Conservation (phyloP, 2,888 invertebrate genomes). For the Cosmorhoe ocellata region DNA sequence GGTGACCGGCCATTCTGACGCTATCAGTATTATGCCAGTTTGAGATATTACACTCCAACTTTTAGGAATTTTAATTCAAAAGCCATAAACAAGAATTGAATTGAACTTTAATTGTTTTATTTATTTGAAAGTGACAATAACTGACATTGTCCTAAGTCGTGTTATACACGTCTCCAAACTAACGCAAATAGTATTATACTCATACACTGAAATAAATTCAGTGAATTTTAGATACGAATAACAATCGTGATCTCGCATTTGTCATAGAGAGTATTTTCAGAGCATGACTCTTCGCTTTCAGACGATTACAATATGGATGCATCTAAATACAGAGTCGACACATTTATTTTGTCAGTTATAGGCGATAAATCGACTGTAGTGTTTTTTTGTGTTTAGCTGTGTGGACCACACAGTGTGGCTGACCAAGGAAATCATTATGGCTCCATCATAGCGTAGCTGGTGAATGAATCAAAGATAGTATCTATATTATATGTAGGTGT, state of each 20-base stretch:
- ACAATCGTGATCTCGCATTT: slow-evolving; percentile 20
- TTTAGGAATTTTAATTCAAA: no score
- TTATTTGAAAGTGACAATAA: no score
- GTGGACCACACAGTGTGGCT: no score
- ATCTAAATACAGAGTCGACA: slow-evolving; percentile 12
- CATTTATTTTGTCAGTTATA: slow-evolving; percentile 17
- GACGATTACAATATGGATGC: slow-evolving; percentile 10
- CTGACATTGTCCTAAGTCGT: no score
- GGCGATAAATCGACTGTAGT: slow-evolving; percentile 8
- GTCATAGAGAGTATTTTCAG: slow-evolving; percentile 24
- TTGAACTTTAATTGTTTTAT: no score
- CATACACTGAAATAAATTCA: slow-evolving; percentile 11
- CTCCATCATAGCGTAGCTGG: not conserved
- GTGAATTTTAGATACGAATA: slow-evolving; percentile 24
- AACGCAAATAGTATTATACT: slow-evolving; percentile 5
- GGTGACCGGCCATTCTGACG: no score
- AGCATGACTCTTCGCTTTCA: slow-evolving; percentile 21
- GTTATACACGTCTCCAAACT: not conserved
- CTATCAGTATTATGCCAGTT: no score
- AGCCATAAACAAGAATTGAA: no score
- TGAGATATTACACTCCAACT: no score
- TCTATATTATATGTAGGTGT: no score
- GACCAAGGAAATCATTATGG: slow-evolving; percentile 9
- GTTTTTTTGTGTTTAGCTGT: slow-evolving; percentile 10
- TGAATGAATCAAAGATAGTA: not conserved